Evolutionary conservation across 2,113 vertebrate genomes (phyloP).

Genomic region (Anguilla rostrata): DNA sequence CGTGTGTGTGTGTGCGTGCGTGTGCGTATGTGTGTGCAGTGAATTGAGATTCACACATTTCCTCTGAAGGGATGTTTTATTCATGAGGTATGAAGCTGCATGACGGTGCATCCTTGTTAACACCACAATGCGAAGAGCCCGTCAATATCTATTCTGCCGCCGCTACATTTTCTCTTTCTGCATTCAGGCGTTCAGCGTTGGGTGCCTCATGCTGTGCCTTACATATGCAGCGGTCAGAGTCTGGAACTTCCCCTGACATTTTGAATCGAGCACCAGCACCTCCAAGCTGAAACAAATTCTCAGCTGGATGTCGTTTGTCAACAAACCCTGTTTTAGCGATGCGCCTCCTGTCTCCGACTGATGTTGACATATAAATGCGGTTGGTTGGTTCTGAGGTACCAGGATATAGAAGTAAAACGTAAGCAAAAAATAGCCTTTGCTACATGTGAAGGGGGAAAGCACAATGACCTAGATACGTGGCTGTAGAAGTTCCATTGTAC

Average conservation of each 20-base stretch:
- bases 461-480: too few species aligned
- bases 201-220: not conserved
- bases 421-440: not conserved
- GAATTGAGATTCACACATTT: not conserved
- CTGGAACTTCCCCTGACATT: not conserved
- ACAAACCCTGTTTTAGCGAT: not conserved
- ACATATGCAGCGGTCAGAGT: too few species aligned
- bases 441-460: too few species aligned
- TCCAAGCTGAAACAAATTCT: not conserved
- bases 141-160: not conserved
- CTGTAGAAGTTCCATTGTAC: not conserved
- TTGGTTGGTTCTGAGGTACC: not conserved
- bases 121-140: not conserved
- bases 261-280: not conserved
- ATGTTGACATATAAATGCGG: not conserved
- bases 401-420: not conserved
- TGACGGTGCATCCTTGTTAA: not conserved
- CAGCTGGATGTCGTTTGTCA: not conserved
- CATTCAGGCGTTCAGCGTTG: not conserved
- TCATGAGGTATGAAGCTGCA: not conserved
- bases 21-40: not conserved
- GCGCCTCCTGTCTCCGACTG: too few species aligned
- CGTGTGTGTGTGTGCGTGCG: not conserved
- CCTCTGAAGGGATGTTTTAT: not conserved
- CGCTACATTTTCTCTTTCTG: not conserved